Base-by-base conservation (phyloP, 2,113 vertebrate genomes). In the Mesembrinibis cayennensis region DNA sequence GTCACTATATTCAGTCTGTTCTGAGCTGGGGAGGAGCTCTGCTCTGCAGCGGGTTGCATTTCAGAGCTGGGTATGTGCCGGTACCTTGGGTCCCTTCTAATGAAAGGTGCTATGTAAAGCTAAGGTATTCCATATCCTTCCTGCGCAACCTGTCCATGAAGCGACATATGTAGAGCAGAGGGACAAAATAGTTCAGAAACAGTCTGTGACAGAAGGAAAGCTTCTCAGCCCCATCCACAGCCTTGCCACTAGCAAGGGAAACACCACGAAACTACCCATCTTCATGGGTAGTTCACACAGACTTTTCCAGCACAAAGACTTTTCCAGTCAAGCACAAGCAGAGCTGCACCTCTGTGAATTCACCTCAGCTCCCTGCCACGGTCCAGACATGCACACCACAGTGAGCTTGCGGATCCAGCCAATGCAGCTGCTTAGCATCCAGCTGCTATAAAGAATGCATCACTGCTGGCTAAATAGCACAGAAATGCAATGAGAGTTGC, bases 1-100 rank as follows among this genome's bases (percentile, higher is more conserved):
- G 19, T 42, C 16, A 65, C 69, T 72, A 13, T 69, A 65, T 52
- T 72, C 13, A 63, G 21, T 38, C 25, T 78, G 22, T 65, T 65
- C n/a, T 53, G 53, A 92, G 52, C 30, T 79, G 40, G 61, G 76
- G 65, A 92, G 91, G 86, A 95, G 77, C 66, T 96, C 61, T 70
- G 40, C 79, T 93, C 63, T 93, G 79, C 29, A 61, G 40, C 2
- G 6, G 25, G 25, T 38, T 80, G 52, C 73, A 56, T 76, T 95
- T 85, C 38, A 32, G 47, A 84, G 47, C 70, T 72, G 52, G 40
- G 40, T 56, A 50, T 5, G 0, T 16, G 9, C 34, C 62, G 56
- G n/a, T 56, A 50, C 34, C 52, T 63, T 5, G 15, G 30, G 13
- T 78, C 38, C 34, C 69, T 79, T 91, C 44, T 53, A 70, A 89